These are phyloP conservation scores for Leptodactylus fuscus DNA, from an alignment of 2,113 vertebrate species.

Conservation along the genomic window DNA sequence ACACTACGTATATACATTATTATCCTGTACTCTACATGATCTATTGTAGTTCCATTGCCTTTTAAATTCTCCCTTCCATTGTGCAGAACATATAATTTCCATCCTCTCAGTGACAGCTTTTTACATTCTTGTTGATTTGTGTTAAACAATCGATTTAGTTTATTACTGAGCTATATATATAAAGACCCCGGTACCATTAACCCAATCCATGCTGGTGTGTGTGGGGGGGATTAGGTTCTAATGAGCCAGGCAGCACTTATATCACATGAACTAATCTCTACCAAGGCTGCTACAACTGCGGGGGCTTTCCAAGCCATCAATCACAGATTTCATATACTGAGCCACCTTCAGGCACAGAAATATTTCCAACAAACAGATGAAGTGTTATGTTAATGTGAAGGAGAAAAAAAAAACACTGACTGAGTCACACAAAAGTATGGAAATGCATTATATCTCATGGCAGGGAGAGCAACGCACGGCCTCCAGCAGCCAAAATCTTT, in stretches of 20 bases:
- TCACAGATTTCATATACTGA: constrained; percentile 16
- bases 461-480: not conserved
- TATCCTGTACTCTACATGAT: not conserved
- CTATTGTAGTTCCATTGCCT: not conserved
- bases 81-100: not conserved
- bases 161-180: not conserved
- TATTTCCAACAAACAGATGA: constrained; percentile 29
- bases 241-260: not conserved
- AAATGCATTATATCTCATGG: constrained; percentile 22
- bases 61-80: not conserved
- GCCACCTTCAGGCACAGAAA: constrained; percentile 19
- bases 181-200: not conserved
- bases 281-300: constrained; percentile 3
- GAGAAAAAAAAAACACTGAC: not conserved
- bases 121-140: not conserved
- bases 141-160: not conserved
- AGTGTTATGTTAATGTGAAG: constrained; percentile 35
- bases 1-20: not conserved
- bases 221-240: not conserved
- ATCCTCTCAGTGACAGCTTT: not conserved
- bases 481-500: not conserved
- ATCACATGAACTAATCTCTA: constrained; percentile 4
- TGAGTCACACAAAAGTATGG: constrained; percentile 14
- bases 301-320: constrained; percentile 2
- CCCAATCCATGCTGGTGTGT: not conserved